phyloP scores from a whole-genome alignment of 2,888 invertebrate species.

The Litoditis marina region DNA sequence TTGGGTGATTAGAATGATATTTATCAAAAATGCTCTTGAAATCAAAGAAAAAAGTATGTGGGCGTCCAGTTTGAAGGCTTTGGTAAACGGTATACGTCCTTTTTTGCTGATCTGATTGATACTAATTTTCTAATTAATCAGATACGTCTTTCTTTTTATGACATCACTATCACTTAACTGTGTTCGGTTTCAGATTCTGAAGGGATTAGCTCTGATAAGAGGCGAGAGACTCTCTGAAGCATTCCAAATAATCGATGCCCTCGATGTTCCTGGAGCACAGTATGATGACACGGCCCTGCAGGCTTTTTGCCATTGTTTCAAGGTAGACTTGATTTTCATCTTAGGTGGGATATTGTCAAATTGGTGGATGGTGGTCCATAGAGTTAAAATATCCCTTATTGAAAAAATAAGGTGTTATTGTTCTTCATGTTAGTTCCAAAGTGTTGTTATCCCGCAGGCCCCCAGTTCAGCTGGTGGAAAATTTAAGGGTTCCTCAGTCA shows the following conservation, averaged over 20 bases:
- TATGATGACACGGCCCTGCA: constrained; percentile 89
- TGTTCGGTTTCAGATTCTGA: constrained; percentile 70
- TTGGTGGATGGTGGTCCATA: no score
- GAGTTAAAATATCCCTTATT: no score
- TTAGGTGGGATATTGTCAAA: no score
- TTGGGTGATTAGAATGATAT: not conserved
- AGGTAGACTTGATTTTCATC: constrained; percentile 66
- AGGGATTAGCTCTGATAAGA: constrained; percentile 83
- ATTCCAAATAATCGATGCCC: constrained; percentile 73
- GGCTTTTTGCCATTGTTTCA: constrained; percentile 89
- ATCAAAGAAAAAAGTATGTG: no score
- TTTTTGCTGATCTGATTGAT: no score
- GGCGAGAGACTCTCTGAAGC: constrained; percentile 82
- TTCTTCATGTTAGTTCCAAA: no score
- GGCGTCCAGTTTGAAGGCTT: not conserved
- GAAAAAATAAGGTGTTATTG: no score
- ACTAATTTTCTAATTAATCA: no score
- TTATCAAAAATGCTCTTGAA: not conserved
- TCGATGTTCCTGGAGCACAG: constrained; percentile 73
- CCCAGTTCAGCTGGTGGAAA: no score
- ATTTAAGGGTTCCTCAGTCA: no score
- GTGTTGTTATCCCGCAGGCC: no score
- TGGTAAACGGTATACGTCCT: constrained; percentile 9
- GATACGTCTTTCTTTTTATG: not conserved
- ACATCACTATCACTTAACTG: not conserved